Conservation (phyloP, 2,888 invertebrate species). For the Hecatera dysodea region DNA sequence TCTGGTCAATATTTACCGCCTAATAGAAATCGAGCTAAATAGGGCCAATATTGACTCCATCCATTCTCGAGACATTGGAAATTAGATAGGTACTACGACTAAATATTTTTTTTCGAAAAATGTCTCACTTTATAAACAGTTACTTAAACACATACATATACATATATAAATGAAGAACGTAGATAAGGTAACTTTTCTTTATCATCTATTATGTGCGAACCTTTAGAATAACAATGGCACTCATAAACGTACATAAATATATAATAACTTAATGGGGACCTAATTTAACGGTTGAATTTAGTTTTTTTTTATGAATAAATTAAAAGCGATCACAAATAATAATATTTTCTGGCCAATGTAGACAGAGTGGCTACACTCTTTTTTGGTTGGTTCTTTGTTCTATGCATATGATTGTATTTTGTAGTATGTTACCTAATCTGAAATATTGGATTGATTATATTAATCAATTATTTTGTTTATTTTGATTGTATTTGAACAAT, state of each 20-base stretch:
- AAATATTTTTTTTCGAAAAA: no score
- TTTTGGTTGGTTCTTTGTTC: slow-evolving; percentile 24
- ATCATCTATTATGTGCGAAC: neutral
- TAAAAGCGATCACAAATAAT: neutral
- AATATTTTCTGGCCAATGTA: neutral
- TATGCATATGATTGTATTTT: slow-evolving; percentile 37
- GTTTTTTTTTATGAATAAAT: slow-evolving; percentile 12
- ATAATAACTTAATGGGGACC: neutral
- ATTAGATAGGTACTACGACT: no score
- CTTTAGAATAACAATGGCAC: neutral
- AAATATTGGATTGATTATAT: slow-evolving; percentile 39
- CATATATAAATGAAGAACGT: no score
- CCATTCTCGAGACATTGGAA: no score
- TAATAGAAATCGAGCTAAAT: no score
- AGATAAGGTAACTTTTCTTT: no score
- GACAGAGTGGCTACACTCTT: neutral
- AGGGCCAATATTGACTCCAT: no score
- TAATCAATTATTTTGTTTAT: slow-evolving; percentile 19
- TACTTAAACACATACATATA: no score
- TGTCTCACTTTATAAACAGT: no score
- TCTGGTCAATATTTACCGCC: no score
- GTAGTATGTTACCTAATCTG: slow-evolving; percentile 26
- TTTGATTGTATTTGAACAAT: neutral
- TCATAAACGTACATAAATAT: neutral
- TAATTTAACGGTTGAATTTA: slow-evolving; percentile 7